Base-by-base conservation (phyloP, 2,797 vertebrate genomes). In the Erpetoichthys calabaricus region DNA sequence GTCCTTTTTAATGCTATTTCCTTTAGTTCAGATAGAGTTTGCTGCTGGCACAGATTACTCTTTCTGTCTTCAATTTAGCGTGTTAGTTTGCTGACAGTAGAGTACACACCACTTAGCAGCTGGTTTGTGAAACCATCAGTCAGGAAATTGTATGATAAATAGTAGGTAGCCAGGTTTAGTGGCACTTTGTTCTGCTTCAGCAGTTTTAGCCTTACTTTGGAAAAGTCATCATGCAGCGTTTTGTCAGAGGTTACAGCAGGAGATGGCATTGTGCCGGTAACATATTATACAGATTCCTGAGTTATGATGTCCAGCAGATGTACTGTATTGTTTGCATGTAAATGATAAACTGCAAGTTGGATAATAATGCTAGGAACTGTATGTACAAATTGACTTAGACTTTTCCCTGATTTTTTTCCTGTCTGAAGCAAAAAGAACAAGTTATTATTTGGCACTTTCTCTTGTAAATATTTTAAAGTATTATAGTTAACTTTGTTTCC, bases 141-240 rank as follows among this genome's bases (percentile, higher is more conserved):
- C 80, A 84, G 79, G 77, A 80, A 80, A 81, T 79, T 75, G 71
- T 76, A 81, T 87, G 82, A 88, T 84, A 83, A 87, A 84, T 84
- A 83, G 80, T 70, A 79, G 78, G 73, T 69, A 80, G 77, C 76
- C 61, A 65, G 75, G 78, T 77, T 78, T 80, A 67, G 64, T 79
- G 76, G 78, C 78, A 77, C 75, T 83, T 83, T 61, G 80, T 84
- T 86, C 75, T 84, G 75, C 80, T 83, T 83, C 83, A 83, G 80
- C 80, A 82, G 77, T 79, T 85, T 81, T 75, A 56, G 59, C 63
- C 70, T 74, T 78, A 77, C 75, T 86, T 83, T 69, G 72, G 77
- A 74, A 77, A 83, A 85, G 76, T 74, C 72, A 68, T 78, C 79
- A 66, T 68, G 70, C 64, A 71, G 57, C 74, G 73, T 82, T 81